These are phyloP conservation scores for Scolopax mira DNA, from an alignment of 2,113 vertebrate species.

Conservation along the genomic window DNA sequence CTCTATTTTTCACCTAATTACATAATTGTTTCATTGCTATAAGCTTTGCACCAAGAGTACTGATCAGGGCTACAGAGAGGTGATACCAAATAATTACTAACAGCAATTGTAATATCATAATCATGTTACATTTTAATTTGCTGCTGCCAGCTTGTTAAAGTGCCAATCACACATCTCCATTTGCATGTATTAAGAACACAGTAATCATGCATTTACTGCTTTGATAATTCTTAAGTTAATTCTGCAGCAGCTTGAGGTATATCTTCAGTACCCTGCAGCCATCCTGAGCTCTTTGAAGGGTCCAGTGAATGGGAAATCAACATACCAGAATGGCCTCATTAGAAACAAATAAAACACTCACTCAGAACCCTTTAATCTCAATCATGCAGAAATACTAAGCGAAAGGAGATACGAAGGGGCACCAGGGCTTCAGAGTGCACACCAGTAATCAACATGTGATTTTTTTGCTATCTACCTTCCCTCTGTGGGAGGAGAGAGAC, in stretches of 20 bases:
- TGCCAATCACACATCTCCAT: constrained; percentile 52
- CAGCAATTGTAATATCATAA: constrained; percentile 65
- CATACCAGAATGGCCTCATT: constrained; percentile 21
- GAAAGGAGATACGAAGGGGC: not conserved
- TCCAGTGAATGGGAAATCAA: constrained; percentile 53
- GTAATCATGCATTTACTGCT: constrained; percentile 63
- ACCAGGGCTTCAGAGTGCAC: not conserved
- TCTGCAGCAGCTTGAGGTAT: constrained; percentile 57
- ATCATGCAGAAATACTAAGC: not conserved
- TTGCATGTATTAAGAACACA: constrained; percentile 65
- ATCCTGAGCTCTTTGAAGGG: constrained; percentile 21
- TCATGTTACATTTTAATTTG: constrained; percentile 68
- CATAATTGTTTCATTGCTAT: constrained; percentile 17
- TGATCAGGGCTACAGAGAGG: constrained; percentile 41
- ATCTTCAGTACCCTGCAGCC: constrained; percentile 35
- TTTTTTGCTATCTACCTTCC: not conserved
- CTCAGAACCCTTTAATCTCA: not conserved
- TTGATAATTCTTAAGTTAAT: constrained; percentile 71
- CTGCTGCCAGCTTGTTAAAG: constrained; percentile 54
- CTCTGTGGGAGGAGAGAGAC: not conserved
- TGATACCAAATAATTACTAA: constrained; percentile 62
- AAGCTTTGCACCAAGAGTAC: not conserved
- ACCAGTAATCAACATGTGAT: not conserved
- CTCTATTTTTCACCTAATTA: constrained; percentile 21
- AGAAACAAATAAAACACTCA: constrained; percentile 38